Evolutionary conservation across 2,113 vertebrate genomes (phyloP), one percentile per base, ranked within the genome.

Genomic region (Regulus satrapa): DNA sequence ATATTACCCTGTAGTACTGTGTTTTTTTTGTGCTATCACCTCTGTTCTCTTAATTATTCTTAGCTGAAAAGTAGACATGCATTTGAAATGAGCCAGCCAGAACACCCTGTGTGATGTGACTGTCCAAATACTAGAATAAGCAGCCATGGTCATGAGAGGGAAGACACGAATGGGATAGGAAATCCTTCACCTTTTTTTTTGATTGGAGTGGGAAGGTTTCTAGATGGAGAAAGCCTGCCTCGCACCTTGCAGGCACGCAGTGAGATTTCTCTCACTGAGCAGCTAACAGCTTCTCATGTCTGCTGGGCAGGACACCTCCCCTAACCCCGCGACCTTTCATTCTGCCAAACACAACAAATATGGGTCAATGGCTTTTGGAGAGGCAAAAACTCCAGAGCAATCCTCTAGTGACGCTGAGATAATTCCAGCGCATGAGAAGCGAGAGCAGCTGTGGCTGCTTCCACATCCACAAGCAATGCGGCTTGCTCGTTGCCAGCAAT

Each of bases 401-500:
- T 77, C 85, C 78, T 46, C 51, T 71, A 26, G 79, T 88, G 88
- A 76, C 13, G 1, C 88, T 94, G 90, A 94, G 90, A 84, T 96
- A 88, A 96, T 88, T 92, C 92, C 63, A 67, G 72, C 2, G 16
- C 66, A 48, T 96, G 95, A 96, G 26, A 92, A 92, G 94, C 61
- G 78, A 92, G 95, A 96, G 95, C 95, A 97, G 96, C 96, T 96
- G 96, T 67, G 76, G 55, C 94, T 86, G 93, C 85, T 95, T 88
- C 95, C 68, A 94, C 76, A 84, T 94, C 79, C 92, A 88, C 63
- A 75, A 96, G 85, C 76, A 93, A 96, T 95, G 95, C 25, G 0
- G 73, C 45, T 81, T 54, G 72, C 83, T 90, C 6, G 0, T 40
- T 95, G 93, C 92, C 94, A 95, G 82, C 74, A 82, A 90, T 67